phyloP scores from a whole-genome alignment of 2,113 vertebrate genomes.

The Asarcornis scutulata region DNA sequence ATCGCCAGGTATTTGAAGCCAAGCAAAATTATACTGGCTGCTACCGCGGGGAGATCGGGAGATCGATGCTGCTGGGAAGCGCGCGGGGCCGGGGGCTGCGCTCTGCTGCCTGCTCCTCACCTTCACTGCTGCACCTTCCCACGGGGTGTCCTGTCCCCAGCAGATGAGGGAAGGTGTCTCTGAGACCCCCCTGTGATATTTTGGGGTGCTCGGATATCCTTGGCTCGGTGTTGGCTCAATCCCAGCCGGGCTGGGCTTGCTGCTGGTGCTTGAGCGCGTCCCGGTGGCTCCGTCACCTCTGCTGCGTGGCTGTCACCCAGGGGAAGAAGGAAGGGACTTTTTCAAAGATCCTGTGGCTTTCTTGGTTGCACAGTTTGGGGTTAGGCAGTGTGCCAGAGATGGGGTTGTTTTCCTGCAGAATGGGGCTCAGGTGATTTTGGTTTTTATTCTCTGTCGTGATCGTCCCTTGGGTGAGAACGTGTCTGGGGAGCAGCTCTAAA shows the following conservation, averaged over 20 bases:
- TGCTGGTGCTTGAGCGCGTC: too few relatives aligned
- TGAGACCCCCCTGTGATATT: too few relatives aligned
- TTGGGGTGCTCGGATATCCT: too few relatives aligned
- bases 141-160: too few relatives aligned
- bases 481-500: background rate
- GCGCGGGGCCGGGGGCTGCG: background rate
- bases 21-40: conserved; percentile 69
- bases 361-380: fast-evolving
- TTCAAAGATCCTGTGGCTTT: background rate
- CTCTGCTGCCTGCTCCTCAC: background rate
- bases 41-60: conserved; percentile 55
- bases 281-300: too few relatives aligned
- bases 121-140: too few relatives aligned
- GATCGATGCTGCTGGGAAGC: conserved; percentile 62
- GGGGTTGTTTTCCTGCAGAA: background rate
- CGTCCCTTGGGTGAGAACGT: fast-evolving
- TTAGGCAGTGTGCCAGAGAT: fast-evolving
- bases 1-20: conserved; percentile 70
- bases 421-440: background rate
- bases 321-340: background rate
- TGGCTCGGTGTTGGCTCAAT: too few relatives aligned
- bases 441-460: fast-evolving
- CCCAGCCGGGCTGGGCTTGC: too few relatives aligned
- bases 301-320: too few relatives aligned
- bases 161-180: too few relatives aligned